These are phyloP conservation scores for Pelodytes ibericus DNA, from an alignment of 2,797 vertebrate species.

Conservation along the genomic window DNA sequence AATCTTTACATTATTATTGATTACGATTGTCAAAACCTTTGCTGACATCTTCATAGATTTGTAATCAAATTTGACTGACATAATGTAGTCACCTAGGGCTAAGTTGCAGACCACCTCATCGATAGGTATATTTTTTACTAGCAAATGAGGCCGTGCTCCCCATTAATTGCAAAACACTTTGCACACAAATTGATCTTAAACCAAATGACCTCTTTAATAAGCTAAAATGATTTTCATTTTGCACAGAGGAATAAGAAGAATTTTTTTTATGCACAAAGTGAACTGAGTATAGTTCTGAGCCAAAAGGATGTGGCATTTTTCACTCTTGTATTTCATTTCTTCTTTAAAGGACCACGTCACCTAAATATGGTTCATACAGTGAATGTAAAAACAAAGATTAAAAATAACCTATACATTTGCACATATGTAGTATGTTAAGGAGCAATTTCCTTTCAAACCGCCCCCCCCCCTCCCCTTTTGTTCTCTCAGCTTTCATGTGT, in stretches of 20 bases:
- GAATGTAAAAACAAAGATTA: no score
- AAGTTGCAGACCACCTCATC: slow-evolving; percentile 8
- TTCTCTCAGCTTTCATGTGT: no score
- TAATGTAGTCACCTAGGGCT: slow-evolving; percentile 25
- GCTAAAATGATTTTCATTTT: slow-evolving; percentile 3
- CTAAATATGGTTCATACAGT: no score
- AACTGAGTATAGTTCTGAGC: no score
- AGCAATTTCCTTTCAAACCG: no score
- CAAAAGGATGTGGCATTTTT: no score
- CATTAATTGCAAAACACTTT: slow-evolving; percentile 30
- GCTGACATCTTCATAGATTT: slow-evolving; percentile 43
- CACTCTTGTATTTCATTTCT: no score
- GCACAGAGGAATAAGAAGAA: not conserved
- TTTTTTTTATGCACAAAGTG: not conserved
- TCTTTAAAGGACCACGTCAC: no score
- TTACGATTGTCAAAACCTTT: slow-evolving; percentile 47
- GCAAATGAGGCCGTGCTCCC: slow-evolving; percentile 14
- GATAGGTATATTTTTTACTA: slow-evolving; percentile 6
- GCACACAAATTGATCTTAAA: slow-evolving; percentile 14
- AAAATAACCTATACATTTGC: no score
- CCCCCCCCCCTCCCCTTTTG: no score
- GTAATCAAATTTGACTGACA: slow-evolving; percentile 52
- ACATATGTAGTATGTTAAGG: no score
- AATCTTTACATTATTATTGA: slow-evolving; percentile 51
- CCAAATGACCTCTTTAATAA: slow-evolving; percentile 23